phyloP scores from a whole-genome alignment of 2,113 vertebrate species.

The Malurus alboscapulatus region DNA sequence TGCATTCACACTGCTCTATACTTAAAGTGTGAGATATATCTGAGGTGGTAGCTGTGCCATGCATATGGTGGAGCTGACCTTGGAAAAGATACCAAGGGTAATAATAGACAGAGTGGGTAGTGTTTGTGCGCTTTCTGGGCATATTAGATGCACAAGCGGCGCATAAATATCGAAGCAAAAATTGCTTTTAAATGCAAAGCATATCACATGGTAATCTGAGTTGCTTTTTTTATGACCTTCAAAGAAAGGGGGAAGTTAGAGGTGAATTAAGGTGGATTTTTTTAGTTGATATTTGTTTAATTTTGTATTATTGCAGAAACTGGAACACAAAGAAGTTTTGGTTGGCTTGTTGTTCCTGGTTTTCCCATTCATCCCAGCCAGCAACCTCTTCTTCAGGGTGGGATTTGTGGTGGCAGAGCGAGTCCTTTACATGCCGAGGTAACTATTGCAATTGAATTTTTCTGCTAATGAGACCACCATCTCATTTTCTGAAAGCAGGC shows the following conservation, averaged over 20 bases:
- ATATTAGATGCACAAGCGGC: neutral
- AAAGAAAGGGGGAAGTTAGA: neutral
- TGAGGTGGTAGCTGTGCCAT: neutral
- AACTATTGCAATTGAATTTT: conserved; percentile 55
- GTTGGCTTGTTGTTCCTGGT: conserved; percentile 91
- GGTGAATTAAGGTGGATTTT: conserved; percentile 10
- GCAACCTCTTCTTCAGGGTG: conserved; percentile 98
- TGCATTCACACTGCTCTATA: neutral
- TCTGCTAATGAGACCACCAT: conserved; percentile 28
- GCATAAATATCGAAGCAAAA: neutral
- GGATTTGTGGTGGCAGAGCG: conserved; percentile 97
- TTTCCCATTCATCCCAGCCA: conserved; percentile 96
- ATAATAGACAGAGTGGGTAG: neutral
- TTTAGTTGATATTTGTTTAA: conserved; percentile 61
- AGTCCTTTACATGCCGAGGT: conserved; percentile 99
- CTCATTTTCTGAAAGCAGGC: conserved; percentile 19
- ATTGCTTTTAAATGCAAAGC: neutral
- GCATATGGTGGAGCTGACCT: neutral
- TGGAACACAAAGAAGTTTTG: conserved; percentile 85
- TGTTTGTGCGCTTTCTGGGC: neutral
- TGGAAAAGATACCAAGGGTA: neutral
- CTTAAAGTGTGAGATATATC: neutral
- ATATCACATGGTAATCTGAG: neutral
- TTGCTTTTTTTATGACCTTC: neutral
- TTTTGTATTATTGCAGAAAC: conserved; percentile 81